Evolutionary conservation across 2,888 invertebrate species (phyloP).

Genomic region (Sarcophaga carnaria): DNA sequence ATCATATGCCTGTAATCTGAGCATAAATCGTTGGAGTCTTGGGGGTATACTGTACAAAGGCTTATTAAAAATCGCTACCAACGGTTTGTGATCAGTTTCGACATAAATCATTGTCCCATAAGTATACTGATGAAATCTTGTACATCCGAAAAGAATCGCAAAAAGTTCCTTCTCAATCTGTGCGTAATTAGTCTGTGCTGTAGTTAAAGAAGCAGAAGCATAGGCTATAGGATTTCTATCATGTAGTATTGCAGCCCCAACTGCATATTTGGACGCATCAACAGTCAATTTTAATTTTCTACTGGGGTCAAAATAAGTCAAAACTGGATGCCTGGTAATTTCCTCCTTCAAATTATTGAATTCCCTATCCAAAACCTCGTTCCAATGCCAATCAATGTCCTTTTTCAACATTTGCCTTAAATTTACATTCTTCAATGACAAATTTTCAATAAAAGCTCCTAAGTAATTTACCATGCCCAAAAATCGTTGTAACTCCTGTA

Average conservation of each 20-base stretch:
- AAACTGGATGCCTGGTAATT: constrained; percentile 41
- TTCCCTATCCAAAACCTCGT: constrained; percentile 19
- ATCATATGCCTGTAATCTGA: constrained; percentile 24
- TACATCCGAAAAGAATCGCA: constrained; percentile 64
- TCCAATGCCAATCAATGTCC: constrained; percentile 59
- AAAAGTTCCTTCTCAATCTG: constrained; percentile 69
- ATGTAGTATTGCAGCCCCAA: constrained; percentile 59
- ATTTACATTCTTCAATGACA: constrained; percentile 37
- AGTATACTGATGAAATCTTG: constrained; percentile 64
- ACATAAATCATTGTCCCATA: constrained; percentile 55
- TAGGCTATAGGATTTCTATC: constrained; percentile 52
- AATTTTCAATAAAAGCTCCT: constrained; percentile 53
- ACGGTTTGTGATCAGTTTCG: constrained; percentile 38
- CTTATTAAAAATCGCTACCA: constrained; percentile 14
- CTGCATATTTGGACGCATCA: constrained; percentile 61
- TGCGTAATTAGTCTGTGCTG: constrained; percentile 61
- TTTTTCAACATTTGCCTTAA: constrained; percentile 60
- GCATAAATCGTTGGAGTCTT: constrained; percentile 15
- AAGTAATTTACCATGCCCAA: constrained; percentile 69
- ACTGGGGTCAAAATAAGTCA: constrained; percentile 51
- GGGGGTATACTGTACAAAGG: constrained; percentile 16
- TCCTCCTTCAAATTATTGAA: constrained; percentile 43
- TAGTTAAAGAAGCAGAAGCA: constrained; percentile 53
- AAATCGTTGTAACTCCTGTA: constrained; percentile 48
- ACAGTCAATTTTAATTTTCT: constrained; percentile 45